Percentiles rank a stretch among this genome's conserved stretches.
phyloP scores from a whole-genome alignment of 2,888 invertebrate species.

The Synergus japonicus region DNA sequence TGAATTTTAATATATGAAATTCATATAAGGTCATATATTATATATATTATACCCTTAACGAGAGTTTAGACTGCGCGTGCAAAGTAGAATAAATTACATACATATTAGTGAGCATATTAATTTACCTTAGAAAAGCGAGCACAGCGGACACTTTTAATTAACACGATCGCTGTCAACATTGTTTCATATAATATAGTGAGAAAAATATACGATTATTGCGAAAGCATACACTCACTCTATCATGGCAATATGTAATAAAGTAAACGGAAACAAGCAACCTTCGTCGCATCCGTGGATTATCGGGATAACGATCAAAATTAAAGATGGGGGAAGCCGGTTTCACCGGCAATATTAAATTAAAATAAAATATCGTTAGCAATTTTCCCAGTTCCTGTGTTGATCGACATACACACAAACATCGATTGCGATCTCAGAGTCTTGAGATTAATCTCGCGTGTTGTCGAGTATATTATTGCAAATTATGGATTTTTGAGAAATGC shows the following conservation, averaged over 20 bases:
- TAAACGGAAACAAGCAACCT: slow-evolving; percentile 32
- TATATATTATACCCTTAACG: not conserved
- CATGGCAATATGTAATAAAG: slow-evolving; percentile 21
- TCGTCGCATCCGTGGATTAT: slow-evolving; percentile 40
- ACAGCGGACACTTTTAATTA: slow-evolving; percentile 27
- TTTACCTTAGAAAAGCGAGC: slow-evolving; percentile 10
- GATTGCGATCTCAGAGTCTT: slow-evolving; percentile 12
- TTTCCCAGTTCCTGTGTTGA: slow-evolving; percentile 24
- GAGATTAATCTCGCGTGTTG: slow-evolving; percentile 30
- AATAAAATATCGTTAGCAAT: slow-evolving; percentile 31
- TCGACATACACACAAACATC: slow-evolving; percentile 23
- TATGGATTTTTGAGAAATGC: slow-evolving; percentile 7
- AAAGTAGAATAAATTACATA: slow-evolving; percentile 33
- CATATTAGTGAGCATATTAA: slow-evolving; percentile 28
- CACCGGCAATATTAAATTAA: slow-evolving; percentile 35
- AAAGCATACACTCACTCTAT: not conserved
- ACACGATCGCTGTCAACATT: slow-evolving; percentile 40
- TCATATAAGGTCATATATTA: not conserved
- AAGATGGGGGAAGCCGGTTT: slow-evolving; percentile 34
- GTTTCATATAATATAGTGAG: slow-evolving; percentile 5
- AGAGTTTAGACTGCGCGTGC: slow-evolving; percentile 35
- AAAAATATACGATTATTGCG: slow-evolving; percentile 26
- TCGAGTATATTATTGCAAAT: slow-evolving; percentile 20
- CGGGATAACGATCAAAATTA: slow-evolving; percentile 40
- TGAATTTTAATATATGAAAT: not conserved